phyloP scores from a whole-genome alignment of 64 coral and sea anemone genomes.

The Exaiptasia diaphana region DNA sequence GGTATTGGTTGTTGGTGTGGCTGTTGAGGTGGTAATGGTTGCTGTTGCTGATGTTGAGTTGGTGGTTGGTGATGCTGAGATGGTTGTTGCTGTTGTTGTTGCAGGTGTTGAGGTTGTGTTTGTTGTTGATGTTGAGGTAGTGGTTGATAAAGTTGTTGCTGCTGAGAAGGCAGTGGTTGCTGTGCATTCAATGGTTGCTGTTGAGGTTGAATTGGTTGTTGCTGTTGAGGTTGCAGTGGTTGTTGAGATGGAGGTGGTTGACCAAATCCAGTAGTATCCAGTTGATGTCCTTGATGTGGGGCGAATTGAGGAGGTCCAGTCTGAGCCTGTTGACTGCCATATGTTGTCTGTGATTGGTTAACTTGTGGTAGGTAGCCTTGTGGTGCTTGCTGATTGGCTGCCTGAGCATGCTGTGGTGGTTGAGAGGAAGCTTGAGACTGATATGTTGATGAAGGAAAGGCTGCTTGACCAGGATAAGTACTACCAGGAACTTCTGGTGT shows the following conservation, averaged over 20 bases:
- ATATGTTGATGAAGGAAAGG: neutral
- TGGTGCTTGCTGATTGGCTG: conserved; percentile 4
- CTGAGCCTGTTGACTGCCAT: conserved; percentile 9
- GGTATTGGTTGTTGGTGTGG: neutral
- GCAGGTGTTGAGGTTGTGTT: neutral
- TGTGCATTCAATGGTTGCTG: neutral
- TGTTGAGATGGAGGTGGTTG: conserved; percentile 11
- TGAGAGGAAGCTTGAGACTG: neutral
- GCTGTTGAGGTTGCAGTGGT: neutral
- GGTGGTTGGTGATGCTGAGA: neutral
- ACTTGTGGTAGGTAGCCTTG: too few species aligned
- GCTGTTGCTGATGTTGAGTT: neutral
- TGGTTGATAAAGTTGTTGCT: neutral
- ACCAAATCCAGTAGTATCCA: neutral
- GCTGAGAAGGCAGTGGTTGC: neutral
- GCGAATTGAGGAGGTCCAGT: neutral
- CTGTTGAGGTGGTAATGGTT: neutral
- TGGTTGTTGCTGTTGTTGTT: conserved; percentile 3
- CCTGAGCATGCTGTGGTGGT: conserved; percentile 64
- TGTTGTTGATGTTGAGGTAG: conserved; percentile 23
- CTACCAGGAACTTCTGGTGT: conserved; percentile 21
- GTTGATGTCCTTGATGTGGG: conserved; percentile 17
- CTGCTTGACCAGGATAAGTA: neutral
- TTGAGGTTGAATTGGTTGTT: too few species aligned
- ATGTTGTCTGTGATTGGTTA: neutral